Evolutionary conservation across 2,888 invertebrate genomes (phyloP), one percentile per base, ranked within the genome.

Genomic region (Stenolophus ochropezus): DNA sequence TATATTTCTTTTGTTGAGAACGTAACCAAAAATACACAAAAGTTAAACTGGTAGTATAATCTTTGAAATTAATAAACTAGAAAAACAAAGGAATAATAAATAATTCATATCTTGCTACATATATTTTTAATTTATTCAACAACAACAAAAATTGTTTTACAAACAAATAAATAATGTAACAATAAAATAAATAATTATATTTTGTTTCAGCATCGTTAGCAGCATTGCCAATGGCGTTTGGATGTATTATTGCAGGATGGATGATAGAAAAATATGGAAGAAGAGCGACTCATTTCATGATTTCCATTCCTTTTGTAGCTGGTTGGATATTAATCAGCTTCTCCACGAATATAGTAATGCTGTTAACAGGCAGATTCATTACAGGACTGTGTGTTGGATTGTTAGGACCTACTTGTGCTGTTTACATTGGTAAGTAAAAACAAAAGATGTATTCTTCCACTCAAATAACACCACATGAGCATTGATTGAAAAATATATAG

Each of bases 201-300:
- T 42, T 4, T 33, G 14, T 91, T 90, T 81, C 90, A 91, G 93
- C 94, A 82, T 91, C 93, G 27, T 91, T 93, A 89, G 92, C 93
- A 18, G 92, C 92, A 0, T 87, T 94, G 0, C 92, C 93, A 0
- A 93, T 94, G 93, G 92, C 92, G 0, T 89, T 91, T 0, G 93
- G 93, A 0, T 93, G 93, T 83, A 89, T 93, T 1, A 85, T 93
- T 27, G 91, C 92, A 2, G 93, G 93, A 1, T 88, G 91, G 86
- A 86, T 93, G 84, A 92, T 93, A 91, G 93, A 93, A 84, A 91
- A 89, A 83, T 90, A 91, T 61, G 94, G 94, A 4, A 89, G 94
- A 82, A 91, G 91, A 82, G 89, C 89, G 11, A 91, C 92, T 0
- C 91, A 92, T 84, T 89, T 91, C 83, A 87, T 93, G 47, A 89